Conservation (phyloP, 2,888 invertebrate species). For the Xylota segnis region DNA sequence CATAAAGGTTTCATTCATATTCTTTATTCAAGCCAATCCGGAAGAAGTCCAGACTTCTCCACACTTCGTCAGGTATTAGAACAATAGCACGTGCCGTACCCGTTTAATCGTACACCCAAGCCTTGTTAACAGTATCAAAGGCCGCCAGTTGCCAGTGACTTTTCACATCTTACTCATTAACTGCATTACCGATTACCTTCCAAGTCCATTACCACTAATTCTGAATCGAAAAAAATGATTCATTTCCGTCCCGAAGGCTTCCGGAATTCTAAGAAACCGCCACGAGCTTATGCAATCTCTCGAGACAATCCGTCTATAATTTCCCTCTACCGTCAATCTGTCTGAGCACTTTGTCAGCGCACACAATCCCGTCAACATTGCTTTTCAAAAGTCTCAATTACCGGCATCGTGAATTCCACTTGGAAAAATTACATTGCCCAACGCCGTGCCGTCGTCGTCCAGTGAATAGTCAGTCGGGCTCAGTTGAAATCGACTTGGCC, state of each 20-base stretch:
- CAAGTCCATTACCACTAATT: not conserved
- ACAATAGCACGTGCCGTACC: too few species aligned
- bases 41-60: too few species aligned
- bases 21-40: too few species aligned
- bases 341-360: conserved; percentile 50
- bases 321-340: conserved; percentile 26
- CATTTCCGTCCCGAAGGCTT: conserved; percentile 19
- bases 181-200: not conserved
- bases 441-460: conserved; percentile 32
- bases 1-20: too few species aligned
- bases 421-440: conserved; percentile 39
- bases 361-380: conserved; percentile 1
- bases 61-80: too few species aligned
- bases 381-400: conserved; percentile 60
- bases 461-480: conserved; percentile 13
- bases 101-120: too few species aligned
- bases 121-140: too few species aligned
- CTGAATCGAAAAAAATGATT: conserved; percentile 9
- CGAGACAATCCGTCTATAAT: conserved; percentile 26
- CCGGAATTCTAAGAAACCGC: conserved; percentile 10
- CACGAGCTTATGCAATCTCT: conserved; percentile 15
- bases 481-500: conserved; percentile 33
- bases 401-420: conserved; percentile 48
- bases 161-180: too few species aligned
- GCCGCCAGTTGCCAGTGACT: too few species aligned